Evolutionary conservation across 2,888 invertebrate genomes (phyloP).

Genomic region (Frankliniella intonsa): DNA sequence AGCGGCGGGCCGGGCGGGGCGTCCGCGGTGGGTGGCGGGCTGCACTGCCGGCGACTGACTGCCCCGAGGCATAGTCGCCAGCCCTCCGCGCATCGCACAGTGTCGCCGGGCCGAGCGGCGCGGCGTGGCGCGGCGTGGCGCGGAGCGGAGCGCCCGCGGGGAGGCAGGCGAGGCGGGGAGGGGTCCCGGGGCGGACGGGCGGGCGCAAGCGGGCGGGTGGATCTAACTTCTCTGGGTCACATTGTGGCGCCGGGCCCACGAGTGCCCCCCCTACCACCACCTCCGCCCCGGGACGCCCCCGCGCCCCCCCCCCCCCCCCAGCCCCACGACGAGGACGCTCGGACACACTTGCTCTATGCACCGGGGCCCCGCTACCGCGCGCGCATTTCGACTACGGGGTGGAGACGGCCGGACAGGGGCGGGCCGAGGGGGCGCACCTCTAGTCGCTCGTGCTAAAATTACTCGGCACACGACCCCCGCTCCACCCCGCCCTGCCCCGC

Average conservation of each 20-base stretch:
- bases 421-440: not conserved
- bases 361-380: not conserved
- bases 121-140: slow-evolving; percentile 41
- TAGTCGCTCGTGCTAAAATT: slow-evolving; percentile 19
- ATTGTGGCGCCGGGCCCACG: slow-evolving; percentile 2
- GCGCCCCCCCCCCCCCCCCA: not conserved
- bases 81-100: slow-evolving; percentile 28
- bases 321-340: slow-evolving; percentile 23
- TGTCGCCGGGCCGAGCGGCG: not conserved
- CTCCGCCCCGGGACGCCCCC: too few relatives aligned
- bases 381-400: not conserved
- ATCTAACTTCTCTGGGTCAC: slow-evolving; percentile 29
- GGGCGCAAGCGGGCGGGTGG: slow-evolving; percentile 36
- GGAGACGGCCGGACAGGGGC: not conserved
- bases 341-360: slow-evolving; percentile 26
- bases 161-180: slow-evolving; percentile 32
- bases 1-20: not conserved
- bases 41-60: slow-evolving; percentile 27
- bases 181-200: slow-evolving; percentile 25
- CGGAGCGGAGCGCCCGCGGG: slow-evolving; percentile 40
- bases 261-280: slow-evolving; percentile 3
- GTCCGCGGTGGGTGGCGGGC: slow-evolving; percentile 2
- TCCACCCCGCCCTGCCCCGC: slow-evolving; percentile 3
- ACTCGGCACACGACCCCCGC: slow-evolving; percentile 7
- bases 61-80: slow-evolving; percentile 15